These are phyloP conservation scores for Hyles vespertilio DNA, from an alignment of 1,140 invertebrate species.

Conservation along the genomic window DNA sequence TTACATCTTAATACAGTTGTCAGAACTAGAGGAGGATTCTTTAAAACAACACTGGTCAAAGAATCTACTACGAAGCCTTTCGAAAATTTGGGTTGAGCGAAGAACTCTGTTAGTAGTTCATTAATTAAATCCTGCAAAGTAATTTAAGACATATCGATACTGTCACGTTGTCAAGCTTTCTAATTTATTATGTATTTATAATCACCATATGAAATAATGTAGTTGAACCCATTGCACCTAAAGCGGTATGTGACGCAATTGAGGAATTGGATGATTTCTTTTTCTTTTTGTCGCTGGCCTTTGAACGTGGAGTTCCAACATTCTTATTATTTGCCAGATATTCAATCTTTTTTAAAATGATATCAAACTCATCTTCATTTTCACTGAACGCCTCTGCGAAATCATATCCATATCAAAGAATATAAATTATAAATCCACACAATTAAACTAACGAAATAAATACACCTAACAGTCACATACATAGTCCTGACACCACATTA, in stretches of 20 bases:
- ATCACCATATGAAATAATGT: conserved; percentile 56
- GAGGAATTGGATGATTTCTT: conserved; percentile 46
- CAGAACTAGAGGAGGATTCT: conserved; percentile 42
- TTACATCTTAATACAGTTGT: conserved; percentile 58
- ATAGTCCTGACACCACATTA: not conserved
- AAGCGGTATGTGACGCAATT: conserved; percentile 35
- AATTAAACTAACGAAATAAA: no score
- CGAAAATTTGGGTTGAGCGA: conserved; percentile 42
- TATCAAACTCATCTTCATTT: conserved; percentile 50
- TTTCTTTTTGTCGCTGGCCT: conserved; percentile 55
- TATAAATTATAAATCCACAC: not conserved
- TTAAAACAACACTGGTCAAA: conserved; percentile 50
- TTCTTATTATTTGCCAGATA: conserved; percentile 46
- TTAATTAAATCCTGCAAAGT: conserved; percentile 46
- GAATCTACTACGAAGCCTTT: conserved; percentile 56
- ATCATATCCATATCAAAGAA: not conserved
- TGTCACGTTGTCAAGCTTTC: no score
- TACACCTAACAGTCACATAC: not conserved
- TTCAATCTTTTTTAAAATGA: conserved; percentile 48
- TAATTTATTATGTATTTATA: conserved; percentile 1
- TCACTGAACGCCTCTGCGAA: conserved; percentile 26
- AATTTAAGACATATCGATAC: not conserved
- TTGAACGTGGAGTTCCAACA: conserved; percentile 49
- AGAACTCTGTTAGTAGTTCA: conserved; percentile 51
- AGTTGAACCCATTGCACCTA: conserved; percentile 44